phyloP scores from a whole-genome alignment of 2,888 invertebrate species.

The Acanthosepion lycidas region DNA sequence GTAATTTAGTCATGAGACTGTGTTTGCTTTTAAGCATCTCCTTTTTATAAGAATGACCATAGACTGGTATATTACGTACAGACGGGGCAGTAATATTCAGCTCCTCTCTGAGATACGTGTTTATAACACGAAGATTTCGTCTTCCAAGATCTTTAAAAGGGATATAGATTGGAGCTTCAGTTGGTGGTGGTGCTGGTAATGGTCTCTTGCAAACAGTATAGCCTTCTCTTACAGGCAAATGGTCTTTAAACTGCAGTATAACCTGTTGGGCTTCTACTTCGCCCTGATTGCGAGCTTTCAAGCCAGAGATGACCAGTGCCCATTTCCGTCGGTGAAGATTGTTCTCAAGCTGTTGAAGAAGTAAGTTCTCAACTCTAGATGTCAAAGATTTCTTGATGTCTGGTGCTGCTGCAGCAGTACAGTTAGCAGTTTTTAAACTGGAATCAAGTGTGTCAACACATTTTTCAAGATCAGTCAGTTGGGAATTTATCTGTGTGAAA shows the following conservation, averaged over 20 bases:
- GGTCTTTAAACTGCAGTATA: neutral
- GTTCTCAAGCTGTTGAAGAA: neutral
- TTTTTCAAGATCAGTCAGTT: neutral
- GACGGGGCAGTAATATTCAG: neutral
- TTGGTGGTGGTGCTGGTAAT: neutral
- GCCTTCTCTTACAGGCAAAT: neutral
- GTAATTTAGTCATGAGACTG: neutral
- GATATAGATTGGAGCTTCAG: neutral
- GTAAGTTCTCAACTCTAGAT: neutral
- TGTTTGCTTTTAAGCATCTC: neutral
- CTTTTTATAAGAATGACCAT: neutral
- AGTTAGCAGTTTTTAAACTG: neutral
- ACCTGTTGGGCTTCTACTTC: neutral
- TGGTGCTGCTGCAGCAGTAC: neutral
- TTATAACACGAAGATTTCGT: neutral
- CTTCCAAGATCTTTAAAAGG: neutral
- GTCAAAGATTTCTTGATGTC: neutral
- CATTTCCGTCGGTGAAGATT: neutral
- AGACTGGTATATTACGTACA: neutral
- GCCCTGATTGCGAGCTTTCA: neutral
- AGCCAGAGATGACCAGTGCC: neutral
- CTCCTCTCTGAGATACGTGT: neutral
- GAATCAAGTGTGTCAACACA: neutral
- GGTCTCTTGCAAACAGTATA: neutral
- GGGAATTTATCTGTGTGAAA: neutral